Evolutionary conservation across 2,888 invertebrate genomes (phyloP).

Genomic region (Mythimna impura): DNA sequence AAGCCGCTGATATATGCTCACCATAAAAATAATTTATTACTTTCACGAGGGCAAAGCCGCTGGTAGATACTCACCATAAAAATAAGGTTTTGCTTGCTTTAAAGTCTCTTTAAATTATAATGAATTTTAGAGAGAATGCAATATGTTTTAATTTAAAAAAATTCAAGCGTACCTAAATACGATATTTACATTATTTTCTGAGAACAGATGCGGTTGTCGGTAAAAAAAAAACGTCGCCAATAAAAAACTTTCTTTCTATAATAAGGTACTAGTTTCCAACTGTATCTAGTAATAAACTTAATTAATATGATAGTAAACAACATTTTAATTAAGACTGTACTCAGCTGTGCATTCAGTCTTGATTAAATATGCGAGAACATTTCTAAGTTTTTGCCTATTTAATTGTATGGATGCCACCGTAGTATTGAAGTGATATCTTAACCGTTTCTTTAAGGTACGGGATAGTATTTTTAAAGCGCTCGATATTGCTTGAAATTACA

Average conservation of each 20-base stretch:
- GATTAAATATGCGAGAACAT: constrained; percentile 41
- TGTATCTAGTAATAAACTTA: not conserved
- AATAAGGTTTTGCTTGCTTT: no score
- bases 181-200: no score
- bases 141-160: no score
- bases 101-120: no score
- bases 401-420: constrained; percentile 40
- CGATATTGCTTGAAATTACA: not conserved
- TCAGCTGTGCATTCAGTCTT: constrained; percentile 25
- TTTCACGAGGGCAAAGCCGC: no score
- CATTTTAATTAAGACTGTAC: constrained; percentile 55
- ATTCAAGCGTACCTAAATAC: no score
- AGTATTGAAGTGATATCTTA: constrained; percentile 39
- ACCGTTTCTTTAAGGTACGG: constrained; percentile 9
- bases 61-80: no score
- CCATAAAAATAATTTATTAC: no score
- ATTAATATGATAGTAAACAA: constrained; percentile 33
- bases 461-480: constrained; percentile 17
- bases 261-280: not conserved
- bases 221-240: no score
- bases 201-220: no score
- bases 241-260: not conserved
- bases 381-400: constrained; percentile 48
- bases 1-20: no score
- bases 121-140: no score